These are phyloP conservation scores for Sycobia sp. DNA, from an alignment of 1,140 invertebrate genomes.

Conservation along the genomic window DNA sequence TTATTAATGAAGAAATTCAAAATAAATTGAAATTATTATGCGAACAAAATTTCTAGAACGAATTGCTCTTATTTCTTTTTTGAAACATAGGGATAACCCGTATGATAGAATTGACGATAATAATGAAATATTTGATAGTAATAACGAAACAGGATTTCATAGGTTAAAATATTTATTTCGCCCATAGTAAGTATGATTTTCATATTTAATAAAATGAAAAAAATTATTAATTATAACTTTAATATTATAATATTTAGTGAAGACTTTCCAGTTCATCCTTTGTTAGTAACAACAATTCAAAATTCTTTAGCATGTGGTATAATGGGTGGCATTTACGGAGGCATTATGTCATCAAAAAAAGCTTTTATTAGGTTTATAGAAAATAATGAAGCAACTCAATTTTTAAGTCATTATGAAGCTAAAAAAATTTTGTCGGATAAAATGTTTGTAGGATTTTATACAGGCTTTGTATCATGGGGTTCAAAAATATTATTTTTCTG, in stretches of 20 bases:
- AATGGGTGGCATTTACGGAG: conserved; percentile 68
- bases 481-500: conserved; percentile 70
- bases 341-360: conserved; percentile 62
- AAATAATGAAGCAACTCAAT: conserved; percentile 74
- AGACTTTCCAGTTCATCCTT: conserved; percentile 64
- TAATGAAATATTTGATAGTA: neutral
- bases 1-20: too few relatives aligned
- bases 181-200: conserved; percentile 5
- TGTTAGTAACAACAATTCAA: conserved; percentile 66
- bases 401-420: conserved; percentile 69
- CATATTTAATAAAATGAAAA: neutral
- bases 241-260: conserved; percentile 61
- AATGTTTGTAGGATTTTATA: conserved; percentile 69
- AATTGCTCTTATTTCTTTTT: neutral
- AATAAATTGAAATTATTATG: too few relatives aligned
- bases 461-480: conserved; percentile 71
- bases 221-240: neutral
- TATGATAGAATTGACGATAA: neutral
- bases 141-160: conserved; percentile 2
- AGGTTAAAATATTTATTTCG: conserved; percentile 21
- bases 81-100: neutral
- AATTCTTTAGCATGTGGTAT: conserved; percentile 63
- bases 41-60: too few relatives aligned
- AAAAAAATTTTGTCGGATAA: conserved; percentile 72
- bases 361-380: conserved; percentile 73